Base-by-base conservation (phyloP, 2,113 vertebrate species). In the Macaca nemestrina region DNA sequence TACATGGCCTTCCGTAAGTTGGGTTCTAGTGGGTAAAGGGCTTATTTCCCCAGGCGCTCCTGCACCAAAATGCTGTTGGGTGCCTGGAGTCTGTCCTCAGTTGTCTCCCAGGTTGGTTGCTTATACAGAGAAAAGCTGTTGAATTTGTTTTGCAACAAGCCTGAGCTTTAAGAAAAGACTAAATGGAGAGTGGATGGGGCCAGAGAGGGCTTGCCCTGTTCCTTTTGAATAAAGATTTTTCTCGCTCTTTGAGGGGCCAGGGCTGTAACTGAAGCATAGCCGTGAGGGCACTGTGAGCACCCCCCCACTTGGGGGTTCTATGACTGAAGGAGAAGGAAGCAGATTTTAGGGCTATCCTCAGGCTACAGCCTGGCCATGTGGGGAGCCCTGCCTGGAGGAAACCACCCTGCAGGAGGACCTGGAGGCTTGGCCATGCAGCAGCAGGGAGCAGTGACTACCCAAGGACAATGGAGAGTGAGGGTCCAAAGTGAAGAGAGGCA, bases 1-100 rank as follows among this genome's bases (percentile, higher is more conserved):
- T 99, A 99, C 97, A 99, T 99, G 0, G 99, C 99, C 78, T 99
- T 99, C 98, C 99, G 99, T 99, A 98, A 99, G 99, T 99, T 72
- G 86, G 70, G 30, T 20, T 76, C 8, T 3, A 1, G 5, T 0
- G 30, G 50, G 48, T 13, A 1, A 3, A 14, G 17, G 20, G 12
- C 76, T 17, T 12, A 50, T 61, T 27, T 45, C 57, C 1, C 0
- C n/a, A 3, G 43, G 9, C 3, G 8, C n/a, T 4, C 6, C 61
- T 1, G 11, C n/a, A 4, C 27, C 87, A 7, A 11, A 6, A 8
- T 0, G 2, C n/a, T 45, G 48, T 25, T 27, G 17, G 23, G 59
- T n/a, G 48, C 25, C 23, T 59, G 43, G 10, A 10, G 32, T 32
- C 61, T 32, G 4, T 14, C 61, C 18, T 50, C 4, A 0, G 40